These are phyloP conservation scores for Rhyacophila evoluta DNA, from an alignment of 2,888 invertebrate genomes.

Conservation along the genomic window DNA sequence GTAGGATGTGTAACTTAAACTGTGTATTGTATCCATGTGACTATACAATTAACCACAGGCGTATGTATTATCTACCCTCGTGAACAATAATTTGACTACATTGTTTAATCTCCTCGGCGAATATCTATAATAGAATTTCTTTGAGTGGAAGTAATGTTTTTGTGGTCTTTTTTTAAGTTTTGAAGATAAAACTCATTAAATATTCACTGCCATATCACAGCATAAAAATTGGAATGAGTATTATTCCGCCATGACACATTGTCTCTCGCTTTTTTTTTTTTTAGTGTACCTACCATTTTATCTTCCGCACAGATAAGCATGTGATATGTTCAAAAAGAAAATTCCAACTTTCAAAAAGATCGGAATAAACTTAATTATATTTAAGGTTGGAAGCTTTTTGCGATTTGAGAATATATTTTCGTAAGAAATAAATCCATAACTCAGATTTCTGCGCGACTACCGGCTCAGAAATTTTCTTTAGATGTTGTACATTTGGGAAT, in stretches of 20 bases:
- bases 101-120: background rate
- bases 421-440: background rate
- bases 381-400: background rate
- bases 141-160: background rate
- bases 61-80: too few species aligned
- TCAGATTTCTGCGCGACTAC: background rate
- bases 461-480: background rate
- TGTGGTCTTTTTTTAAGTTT: background rate
- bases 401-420: background rate
- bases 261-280: background rate
- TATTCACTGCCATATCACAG: background rate
- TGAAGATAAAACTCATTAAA: too few species aligned
- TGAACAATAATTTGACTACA: background rate
- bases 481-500: background rate
- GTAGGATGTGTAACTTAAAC: too few species aligned
- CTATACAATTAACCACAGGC: too few species aligned
- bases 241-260: background rate
- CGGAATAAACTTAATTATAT: background rate
- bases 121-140: too few species aligned
- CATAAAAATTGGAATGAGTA: background rate
- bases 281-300: background rate
- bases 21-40: too few species aligned
- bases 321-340: conserved; percentile 18
- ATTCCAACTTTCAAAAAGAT: background rate
- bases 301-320: conserved; percentile 2